phyloP scores from a whole-genome alignment of 1,140 invertebrate genomes.

The Tetranychus urticae region DNA sequence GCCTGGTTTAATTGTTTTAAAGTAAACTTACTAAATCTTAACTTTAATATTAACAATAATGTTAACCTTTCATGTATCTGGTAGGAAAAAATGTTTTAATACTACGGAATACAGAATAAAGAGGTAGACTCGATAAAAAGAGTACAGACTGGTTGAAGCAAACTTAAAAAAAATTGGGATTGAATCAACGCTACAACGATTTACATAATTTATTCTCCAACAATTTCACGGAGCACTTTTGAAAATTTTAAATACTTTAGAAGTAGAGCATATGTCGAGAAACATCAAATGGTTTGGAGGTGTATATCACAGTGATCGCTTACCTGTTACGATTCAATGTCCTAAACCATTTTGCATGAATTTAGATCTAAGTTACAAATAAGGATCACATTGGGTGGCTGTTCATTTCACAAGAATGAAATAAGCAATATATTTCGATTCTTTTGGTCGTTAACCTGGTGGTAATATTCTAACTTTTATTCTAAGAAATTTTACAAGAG shows the following conservation, averaged over 20 bases:
- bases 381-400: neutral
- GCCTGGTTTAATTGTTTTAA: too few species aligned
- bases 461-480: neutral
- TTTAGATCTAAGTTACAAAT: neutral
- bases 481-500: neutral
- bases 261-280: neutral
- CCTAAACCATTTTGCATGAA: neutral
- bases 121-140: too few species aligned
- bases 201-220: too few species aligned
- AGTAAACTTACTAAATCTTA: too few species aligned
- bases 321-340: neutral
- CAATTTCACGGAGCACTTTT: too few species aligned
- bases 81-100: too few species aligned
- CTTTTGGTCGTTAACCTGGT: neutral
- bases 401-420: neutral
- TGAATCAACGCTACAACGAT: too few species aligned
- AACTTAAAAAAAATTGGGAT: too few species aligned
- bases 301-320: neutral
- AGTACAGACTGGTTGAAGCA: too few species aligned
- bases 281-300: neutral
- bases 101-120: too few species aligned
- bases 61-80: too few species aligned
- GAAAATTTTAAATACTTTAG: neutral
- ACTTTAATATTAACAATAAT: too few species aligned
- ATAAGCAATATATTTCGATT: neutral